A percentile compares a stretch with the other conserved stretches of the same genome.
These are phyloP conservation scores for Rhagonycha fulva DNA, from an alignment of 2,888 invertebrate species.

Conservation along the genomic window DNA sequence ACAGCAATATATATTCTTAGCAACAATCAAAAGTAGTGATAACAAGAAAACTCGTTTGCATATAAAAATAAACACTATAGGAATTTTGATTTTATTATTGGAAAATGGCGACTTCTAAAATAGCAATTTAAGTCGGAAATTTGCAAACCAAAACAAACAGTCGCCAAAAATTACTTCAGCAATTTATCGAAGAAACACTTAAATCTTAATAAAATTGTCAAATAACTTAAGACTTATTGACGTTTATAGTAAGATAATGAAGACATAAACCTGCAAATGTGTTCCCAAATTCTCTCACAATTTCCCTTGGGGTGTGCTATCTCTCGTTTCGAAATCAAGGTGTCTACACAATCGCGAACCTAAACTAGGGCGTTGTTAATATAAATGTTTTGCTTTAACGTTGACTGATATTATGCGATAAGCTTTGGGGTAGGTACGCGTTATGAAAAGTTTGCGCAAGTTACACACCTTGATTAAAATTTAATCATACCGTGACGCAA, in stretches of 20 bases:
- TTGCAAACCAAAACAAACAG: conserved; percentile 13
- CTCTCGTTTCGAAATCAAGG: conserved; percentile 33
- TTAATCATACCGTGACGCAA: neutral
- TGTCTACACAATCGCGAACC: conserved; percentile 17
- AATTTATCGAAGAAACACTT: conserved; percentile 25
- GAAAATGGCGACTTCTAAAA: neutral
- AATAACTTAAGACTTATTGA: conserved; percentile 44
- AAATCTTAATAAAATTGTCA: conserved; percentile 36
- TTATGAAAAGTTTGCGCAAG: conserved; percentile 32
- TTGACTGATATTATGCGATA: conserved; percentile 14
- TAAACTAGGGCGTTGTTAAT: conserved; percentile 28
- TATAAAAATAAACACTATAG: neutral
- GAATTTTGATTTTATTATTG: neutral
- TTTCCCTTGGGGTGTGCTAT: conserved; percentile 39
- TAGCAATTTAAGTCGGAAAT: neutral
- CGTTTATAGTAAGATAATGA: conserved; percentile 47
- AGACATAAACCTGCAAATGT: conserved; percentile 43
- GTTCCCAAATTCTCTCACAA: conserved; percentile 41
- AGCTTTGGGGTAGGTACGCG: conserved; percentile 11
- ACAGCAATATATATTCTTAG: neutral
- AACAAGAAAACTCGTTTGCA: neutral
- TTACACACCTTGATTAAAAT: conserved; percentile 24
- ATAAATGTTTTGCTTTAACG: conserved; percentile 21
- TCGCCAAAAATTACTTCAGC: conserved; percentile 4
- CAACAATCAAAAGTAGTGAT: neutral